Evolutionary conservation across 2,888 invertebrate species (phyloP).

Genomic region (Xylota segnis): DNA sequence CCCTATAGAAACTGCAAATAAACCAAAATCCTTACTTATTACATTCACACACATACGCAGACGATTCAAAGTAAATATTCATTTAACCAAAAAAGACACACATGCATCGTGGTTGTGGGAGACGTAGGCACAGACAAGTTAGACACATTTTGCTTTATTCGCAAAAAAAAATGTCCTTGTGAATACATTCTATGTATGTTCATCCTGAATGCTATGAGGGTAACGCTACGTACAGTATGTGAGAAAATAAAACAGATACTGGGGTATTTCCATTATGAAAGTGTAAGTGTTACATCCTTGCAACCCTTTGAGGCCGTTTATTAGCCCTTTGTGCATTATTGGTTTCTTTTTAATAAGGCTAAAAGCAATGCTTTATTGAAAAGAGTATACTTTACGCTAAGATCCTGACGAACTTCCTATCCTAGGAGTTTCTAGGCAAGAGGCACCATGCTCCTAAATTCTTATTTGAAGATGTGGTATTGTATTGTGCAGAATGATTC

Average conservation of each 20-base stretch:
- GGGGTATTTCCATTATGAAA: no score
- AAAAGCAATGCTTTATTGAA: no score
- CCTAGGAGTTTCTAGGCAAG: no score
- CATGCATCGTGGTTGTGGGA: constrained; percentile 15
- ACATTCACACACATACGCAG: constrained; percentile 26
- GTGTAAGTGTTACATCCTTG: no score
- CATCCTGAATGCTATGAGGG: constrained; percentile 35
- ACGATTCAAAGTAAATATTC: constrained; percentile 61
- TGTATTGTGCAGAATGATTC: no score
- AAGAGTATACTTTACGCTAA: no score
- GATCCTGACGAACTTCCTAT: no score
- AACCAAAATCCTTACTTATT: constrained; percentile 44
- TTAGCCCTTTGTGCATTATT: no score
- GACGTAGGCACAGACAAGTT: constrained; percentile 17
- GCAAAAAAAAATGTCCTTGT: constrained; percentile 15
- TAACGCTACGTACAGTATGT: constrained; percentile 25
- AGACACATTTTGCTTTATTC: constrained; percentile 50
- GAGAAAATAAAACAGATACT: background rate
- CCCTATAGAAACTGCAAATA: constrained; percentile 62
- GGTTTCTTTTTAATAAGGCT: no score
- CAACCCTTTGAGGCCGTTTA: no score
- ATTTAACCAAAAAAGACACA: constrained; percentile 40
- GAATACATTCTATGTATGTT: constrained; percentile 42
- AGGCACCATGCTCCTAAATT: no score
- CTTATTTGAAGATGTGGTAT: no score